These are phyloP conservation scores for Cotesia vestalis DNA, from an alignment of 1,140 invertebrate genomes.

Conservation along the genomic window DNA sequence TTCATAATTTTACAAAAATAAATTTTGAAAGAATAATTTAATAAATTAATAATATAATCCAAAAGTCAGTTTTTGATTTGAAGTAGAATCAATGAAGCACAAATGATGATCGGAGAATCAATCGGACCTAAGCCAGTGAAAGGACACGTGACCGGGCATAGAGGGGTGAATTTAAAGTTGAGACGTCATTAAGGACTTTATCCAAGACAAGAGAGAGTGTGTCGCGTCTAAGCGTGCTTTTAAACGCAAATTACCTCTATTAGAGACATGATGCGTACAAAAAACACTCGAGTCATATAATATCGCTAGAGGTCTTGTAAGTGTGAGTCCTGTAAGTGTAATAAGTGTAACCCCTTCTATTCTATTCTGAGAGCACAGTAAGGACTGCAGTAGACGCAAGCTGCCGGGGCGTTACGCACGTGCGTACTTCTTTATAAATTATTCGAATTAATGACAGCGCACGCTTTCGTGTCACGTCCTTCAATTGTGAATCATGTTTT, in stretches of 20 bases:
- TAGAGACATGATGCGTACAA: conserved; percentile 54
- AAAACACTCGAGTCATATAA: conserved; percentile 49
- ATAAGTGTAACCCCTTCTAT: conserved; percentile 7
- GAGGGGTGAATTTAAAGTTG: conserved; percentile 8
- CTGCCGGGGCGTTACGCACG: conserved; percentile 52
- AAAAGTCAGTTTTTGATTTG: too few relatives aligned
- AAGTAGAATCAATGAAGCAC: too few relatives aligned
- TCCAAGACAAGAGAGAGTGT: conserved; percentile 15
- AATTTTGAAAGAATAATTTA: too few relatives aligned
- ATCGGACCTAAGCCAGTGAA: not conserved
- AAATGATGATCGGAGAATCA: not conserved
- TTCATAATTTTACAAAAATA: too few relatives aligned
- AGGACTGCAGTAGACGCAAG: conserved; percentile 36
- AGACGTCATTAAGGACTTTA: conserved; percentile 15
- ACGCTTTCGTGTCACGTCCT: conserved; percentile 53
- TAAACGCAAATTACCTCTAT: conserved; percentile 62
- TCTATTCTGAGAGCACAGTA: not conserved
- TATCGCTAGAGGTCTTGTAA: conserved; percentile 19
- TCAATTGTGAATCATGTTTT: conserved; percentile 45
- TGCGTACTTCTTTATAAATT: conserved; percentile 64
- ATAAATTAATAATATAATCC: too few relatives aligned
- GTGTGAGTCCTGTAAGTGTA: not conserved
- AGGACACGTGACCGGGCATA: conserved; percentile 20
- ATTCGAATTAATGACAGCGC: conserved; percentile 65
- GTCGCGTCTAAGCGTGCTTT: conserved; percentile 44